Base-by-base conservation (phyloP, 1,140 invertebrate genomes). In the Phthorimaea operculella region DNA sequence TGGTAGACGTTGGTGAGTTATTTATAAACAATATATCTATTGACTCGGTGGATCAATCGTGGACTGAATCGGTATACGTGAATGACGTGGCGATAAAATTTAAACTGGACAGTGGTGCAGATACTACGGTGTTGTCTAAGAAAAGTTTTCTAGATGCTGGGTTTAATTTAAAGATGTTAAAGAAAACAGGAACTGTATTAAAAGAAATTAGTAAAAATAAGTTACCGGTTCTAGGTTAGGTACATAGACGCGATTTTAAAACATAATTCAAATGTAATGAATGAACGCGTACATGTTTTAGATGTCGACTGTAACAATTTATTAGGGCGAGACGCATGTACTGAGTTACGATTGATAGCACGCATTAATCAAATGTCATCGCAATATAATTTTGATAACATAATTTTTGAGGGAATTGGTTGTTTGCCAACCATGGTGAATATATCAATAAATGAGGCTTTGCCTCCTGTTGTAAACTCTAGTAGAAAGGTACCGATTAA, bases 371-470 rank as follows among this genome's bases (percentile, higher is more conserved):
- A 39, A 39, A 39, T 39, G n/a, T 39, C 36, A 39, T 39, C 36
- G 8, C 10, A n/a, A n/a, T 39, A 39, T 39, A 39, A 39, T 39
- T 39, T 39, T n/a, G 36, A 12, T 39, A 10, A 39, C 10, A 9
- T n/a, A 6, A 57, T 14, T 64, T 64, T 60, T 51, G 51, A 33
- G 58, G n/a, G 63, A 10, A 48, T 64, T 51, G 62, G 62, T 12
- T 54, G 57, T 48, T 15, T 64, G 14, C 63, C 63, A 12, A 18
- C 33, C 1, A 39, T 33, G 14, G 15, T 51, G 34, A 50, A 58
- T n/a, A 54, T 63, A 48, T 4, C 33, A 21, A 55, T 60, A 9
- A 53, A 59, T 45, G n/a, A 51, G 28, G 33, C 11, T 11, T 34
- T 47, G 11, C 17, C 33, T 10, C 58, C 57, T 16, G 39, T 48